phyloP scores from a whole-genome alignment of 2,888 invertebrate species.

The Cistogaster globosa region DNA sequence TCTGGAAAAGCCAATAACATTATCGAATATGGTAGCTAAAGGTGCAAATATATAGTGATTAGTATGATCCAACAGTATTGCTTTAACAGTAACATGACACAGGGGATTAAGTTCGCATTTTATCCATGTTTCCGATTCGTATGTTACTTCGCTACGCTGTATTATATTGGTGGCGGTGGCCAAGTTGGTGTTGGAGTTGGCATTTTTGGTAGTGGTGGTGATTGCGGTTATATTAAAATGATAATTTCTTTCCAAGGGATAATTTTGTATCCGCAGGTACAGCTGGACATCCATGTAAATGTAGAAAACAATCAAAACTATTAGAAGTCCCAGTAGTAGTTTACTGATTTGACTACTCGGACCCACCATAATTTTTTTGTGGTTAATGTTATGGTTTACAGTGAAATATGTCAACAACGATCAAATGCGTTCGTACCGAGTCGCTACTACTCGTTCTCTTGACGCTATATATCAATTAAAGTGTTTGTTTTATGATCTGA shows the following conservation, averaged over 20 bases:
- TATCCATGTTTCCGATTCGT: constrained; percentile 83
- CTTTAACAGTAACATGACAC: constrained; percentile 92
- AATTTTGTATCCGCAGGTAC: constrained; percentile 88
- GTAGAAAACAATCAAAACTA: constrained; percentile 86
- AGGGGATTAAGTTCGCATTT: constrained; percentile 89
- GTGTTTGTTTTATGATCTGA: constrained; percentile 47
- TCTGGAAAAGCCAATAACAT: constrained; percentile 86
- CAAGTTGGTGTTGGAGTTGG: constrained; percentile 31
- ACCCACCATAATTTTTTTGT: constrained; percentile 86
- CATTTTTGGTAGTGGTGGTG: constrained; percentile 28
- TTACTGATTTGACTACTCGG: constrained; percentile 90
- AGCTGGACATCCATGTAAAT: constrained; percentile 89
- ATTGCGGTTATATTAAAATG: constrained; percentile 77
- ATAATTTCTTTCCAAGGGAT: constrained; percentile 85
- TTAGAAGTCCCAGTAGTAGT: constrained; percentile 85
- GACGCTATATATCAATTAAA: constrained; percentile 45
- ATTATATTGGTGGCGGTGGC: constrained; percentile 67
- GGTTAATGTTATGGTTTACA: constrained; percentile 71
- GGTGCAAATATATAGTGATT: constrained; percentile 94
- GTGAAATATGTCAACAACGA: background rate
- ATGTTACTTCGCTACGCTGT: constrained; percentile 73
- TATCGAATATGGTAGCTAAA: constrained; percentile 89
- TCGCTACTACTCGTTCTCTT: constrained; percentile 3
- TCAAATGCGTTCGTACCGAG: background rate
- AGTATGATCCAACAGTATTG: constrained; percentile 91